phyloP scores from a whole-genome alignment of 23 tunicate species.

The Oikopleura vanhoeffeni region DNA sequence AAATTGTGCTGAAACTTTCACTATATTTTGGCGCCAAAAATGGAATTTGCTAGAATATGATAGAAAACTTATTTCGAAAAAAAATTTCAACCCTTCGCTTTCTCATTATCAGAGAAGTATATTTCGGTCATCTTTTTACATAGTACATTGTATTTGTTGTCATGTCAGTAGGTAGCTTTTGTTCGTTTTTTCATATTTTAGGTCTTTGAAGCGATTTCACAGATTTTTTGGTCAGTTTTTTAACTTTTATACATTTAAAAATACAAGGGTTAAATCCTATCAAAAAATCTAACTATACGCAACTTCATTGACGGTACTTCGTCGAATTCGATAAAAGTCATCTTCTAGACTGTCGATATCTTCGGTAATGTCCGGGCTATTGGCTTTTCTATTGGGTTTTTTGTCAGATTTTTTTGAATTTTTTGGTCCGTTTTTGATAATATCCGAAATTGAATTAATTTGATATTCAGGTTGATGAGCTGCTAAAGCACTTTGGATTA shows the following conservation, averaged over 20 bases:
- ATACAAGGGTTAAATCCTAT: not conserved
- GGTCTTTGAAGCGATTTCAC: not conserved
- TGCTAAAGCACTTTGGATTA: not conserved
- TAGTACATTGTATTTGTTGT: no score
- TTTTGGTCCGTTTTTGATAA: not conserved
- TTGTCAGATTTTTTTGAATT: not conserved
- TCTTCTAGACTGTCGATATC: not conserved
- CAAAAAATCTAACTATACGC: not conserved
- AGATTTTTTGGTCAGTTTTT: not conserved
- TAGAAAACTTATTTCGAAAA: not conserved
- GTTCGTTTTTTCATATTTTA: no score
- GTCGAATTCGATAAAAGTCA: not conserved
- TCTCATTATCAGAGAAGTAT: not conserved
- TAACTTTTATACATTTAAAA: not conserved
- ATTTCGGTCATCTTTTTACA: no score
- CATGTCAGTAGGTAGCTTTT: no score
- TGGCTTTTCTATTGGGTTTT: not conserved
- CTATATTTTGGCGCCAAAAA: no score
- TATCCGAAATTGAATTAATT: not conserved
- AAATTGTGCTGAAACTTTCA: no score
- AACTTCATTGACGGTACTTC: not conserved
- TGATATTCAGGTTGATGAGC: not conserved
- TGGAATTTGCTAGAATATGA: no score
- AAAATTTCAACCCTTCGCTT: not conserved
- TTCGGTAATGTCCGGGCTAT: not conserved